Percentiles rank a stretch among this genome's conserved stretches.
phyloP scores from a whole-genome alignment of 2,888 invertebrate genomes.

The Corbicula japonica region DNA sequence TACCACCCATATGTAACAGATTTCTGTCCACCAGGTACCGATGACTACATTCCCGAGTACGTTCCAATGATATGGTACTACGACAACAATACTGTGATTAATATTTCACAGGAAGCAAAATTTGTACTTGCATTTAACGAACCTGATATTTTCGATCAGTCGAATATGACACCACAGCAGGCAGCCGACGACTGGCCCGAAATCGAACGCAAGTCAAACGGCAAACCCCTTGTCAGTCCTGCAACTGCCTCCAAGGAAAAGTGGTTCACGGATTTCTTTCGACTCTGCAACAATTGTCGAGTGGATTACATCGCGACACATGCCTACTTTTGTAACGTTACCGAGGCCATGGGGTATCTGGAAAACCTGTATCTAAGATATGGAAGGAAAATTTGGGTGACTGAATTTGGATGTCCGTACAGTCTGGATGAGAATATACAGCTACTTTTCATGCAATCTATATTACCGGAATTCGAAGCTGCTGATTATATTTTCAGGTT shows the following conservation, averaged over 20 bases:
- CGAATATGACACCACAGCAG: slow-evolving; percentile 42
- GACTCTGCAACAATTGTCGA: slow-evolving; percentile 40
- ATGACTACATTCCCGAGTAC: slow-evolving; percentile 10
- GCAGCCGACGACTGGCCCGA: slow-evolving; percentile 42
- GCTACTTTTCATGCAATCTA: slow-evolving; percentile 54
- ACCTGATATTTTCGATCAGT: slow-evolving; percentile 34
- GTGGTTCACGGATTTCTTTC: slow-evolving; percentile 50
- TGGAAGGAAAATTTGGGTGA: slow-evolving; percentile 68
- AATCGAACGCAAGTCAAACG: slow-evolving; percentile 37
- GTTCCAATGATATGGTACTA: slow-evolving; percentile 14
- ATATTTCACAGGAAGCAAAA: slow-evolving; percentile 1
- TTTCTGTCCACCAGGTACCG: too few species aligned
- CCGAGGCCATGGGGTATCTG: slow-evolving; percentile 32
- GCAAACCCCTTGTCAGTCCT: slow-evolving; percentile 47
- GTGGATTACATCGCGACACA: slow-evolving; percentile 52
- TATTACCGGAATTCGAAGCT: slow-evolving; percentile 63
- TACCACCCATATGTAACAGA: too few species aligned
- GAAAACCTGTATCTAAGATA: slow-evolving; percentile 30
- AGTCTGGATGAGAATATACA: slow-evolving; percentile 45
- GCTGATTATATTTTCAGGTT: slow-evolving; percentile 60
- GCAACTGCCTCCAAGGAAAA: slow-evolving; percentile 20
- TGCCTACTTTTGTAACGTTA: slow-evolving; percentile 41
- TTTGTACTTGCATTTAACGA: slow-evolving; percentile 52
- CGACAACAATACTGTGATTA: background rate
- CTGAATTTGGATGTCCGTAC: slow-evolving; percentile 68